phyloP scores from a whole-genome alignment of 1,140 invertebrate species.

The Monomorium pharaonis region DNA sequence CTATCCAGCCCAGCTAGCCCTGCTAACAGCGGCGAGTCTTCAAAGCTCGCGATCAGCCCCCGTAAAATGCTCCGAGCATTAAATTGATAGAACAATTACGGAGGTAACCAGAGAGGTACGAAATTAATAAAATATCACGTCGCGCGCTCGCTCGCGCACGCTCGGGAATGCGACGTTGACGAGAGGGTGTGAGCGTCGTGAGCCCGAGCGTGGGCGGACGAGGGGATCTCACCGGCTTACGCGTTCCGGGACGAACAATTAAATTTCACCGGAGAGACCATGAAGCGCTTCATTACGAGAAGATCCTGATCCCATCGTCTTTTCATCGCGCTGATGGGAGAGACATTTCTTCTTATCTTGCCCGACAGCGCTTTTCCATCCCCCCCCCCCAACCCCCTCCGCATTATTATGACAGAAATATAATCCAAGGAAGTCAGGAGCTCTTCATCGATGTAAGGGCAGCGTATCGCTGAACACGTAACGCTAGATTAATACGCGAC shows the following conservation, averaged over 20 bases:
- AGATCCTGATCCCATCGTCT: slow-evolving; percentile 55
- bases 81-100: slow-evolving; percentile 53
- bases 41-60: slow-evolving; percentile 30
- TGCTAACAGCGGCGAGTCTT: slow-evolving; percentile 16
- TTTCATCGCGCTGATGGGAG: slow-evolving; percentile 54
- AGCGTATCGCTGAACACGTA: background rate
- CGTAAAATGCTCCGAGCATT: slow-evolving; percentile 28
- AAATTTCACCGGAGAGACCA: slow-evolving; percentile 54
- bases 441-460: background rate
- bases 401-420: slow-evolving; percentile 38
- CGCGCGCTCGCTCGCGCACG: background rate
- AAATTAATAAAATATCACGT: slow-evolving; percentile 55
- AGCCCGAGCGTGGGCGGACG: background rate
- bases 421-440: slow-evolving; percentile 20
- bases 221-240: background rate
- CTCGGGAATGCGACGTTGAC: background rate
- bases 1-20: background rate
- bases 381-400: background rate
- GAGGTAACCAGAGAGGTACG: slow-evolving; percentile 27
- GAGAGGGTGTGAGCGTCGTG: slow-evolving; percentile 3
- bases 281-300: slow-evolving; percentile 54
- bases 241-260: slow-evolving; percentile 43
- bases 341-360: slow-evolving; percentile 57
- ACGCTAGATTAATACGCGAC: slow-evolving; percentile 37
- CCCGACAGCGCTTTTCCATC: too few relatives aligned